These are phyloP conservation scores for Notolabrus celidotus DNA, from an alignment of 2,797 vertebrate species.

Conservation along the genomic window DNA sequence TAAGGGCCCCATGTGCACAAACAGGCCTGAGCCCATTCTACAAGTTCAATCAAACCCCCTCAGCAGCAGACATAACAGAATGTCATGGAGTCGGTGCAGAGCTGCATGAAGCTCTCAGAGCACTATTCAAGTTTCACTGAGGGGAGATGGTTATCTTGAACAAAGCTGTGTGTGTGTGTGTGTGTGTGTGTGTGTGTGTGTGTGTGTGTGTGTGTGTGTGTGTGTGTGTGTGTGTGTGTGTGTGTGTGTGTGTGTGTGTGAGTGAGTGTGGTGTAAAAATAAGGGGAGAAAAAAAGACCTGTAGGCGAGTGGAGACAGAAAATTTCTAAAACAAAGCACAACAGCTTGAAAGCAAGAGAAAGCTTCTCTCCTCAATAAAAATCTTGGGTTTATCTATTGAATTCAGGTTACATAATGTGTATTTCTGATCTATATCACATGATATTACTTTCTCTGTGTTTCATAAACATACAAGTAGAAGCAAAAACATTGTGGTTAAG, in stretches of 20 bases:
- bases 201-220: no score
- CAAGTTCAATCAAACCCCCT: constrained; percentile 25
- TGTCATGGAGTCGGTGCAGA: constrained; percentile 23
- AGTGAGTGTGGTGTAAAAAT: not conserved
- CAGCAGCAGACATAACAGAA: constrained; percentile 45
- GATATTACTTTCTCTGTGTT: constrained; percentile 1
- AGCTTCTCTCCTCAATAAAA: not conserved
- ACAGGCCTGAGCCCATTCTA: constrained; percentile 52
- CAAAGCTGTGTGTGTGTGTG: constrained; percentile 6
- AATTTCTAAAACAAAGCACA: constrained; percentile 15
- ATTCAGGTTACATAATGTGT: not conserved
- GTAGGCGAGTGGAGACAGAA: constrained; percentile 20
- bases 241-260: constrained; percentile 6
- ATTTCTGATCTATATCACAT: constrained; percentile 11
- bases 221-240: not conserved
- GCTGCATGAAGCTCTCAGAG: constrained; percentile 9
- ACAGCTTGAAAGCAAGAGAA: constrained; percentile 5
- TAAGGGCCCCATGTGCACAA: not conserved
- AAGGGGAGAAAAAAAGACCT: constrained; percentile 21
- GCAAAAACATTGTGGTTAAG: not conserved
- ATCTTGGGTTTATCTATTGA: not conserved
- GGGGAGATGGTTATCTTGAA: constrained; percentile 44
- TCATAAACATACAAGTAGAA: constrained; percentile 4
- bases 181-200: not conserved
- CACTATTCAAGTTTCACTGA: constrained; percentile 25